Evolutionary conservation across 2,888 invertebrate species (phyloP), one percentile per base, ranked within the genome.

Genomic region (Drosophila villosipedis): DNA sequence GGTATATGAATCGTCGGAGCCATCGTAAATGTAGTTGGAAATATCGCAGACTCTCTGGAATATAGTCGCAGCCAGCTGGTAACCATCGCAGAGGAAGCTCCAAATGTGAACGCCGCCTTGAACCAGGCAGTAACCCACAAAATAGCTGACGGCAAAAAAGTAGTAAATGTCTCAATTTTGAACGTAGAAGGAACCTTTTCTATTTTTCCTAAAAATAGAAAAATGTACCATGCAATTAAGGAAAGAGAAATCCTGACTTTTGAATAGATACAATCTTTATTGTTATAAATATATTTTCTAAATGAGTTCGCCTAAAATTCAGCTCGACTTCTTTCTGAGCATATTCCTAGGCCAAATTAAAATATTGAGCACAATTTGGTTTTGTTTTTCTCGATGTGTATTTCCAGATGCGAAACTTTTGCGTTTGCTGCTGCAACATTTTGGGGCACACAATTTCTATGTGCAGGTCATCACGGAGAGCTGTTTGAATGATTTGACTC

Each of bases 401-500:
- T 25, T 43, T 30, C 3, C 54, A 50, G 67, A 50, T 65, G 69
- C 52, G 5, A 25, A 35, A 16, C 72, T 74, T 6, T 68, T 86
- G 64, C 65, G 58, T 19, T 39, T 31, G 54, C 75, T 90, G 9
- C 60, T 84, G 69, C 82, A 78, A 52, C 76, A 80, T 54, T 83
- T 91, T 14, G 72, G 76, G 61, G 63, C 75, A 31, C 70, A 86
- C 60, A 78, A 80, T 50, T 84, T 92, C 68, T 85, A 85, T 64
- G 78, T 91, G 63, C 91, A 87, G 54, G 68, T 92, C 69, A 88
- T 75, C 78, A 81, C 84, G 50, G 92, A 80, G 49, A 49, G 60
- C 16, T 68, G 82, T 33, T 80, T 91, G 69, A 77, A 77, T 57
- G 80, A 84, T 71, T 74, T 90, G 61, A 47, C 73, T 39, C 2